Evolutionary conservation across 2,888 invertebrate genomes (phyloP), one percentile per base, ranked within the genome.

Genomic region (Shargacucullia verbasci): DNA sequence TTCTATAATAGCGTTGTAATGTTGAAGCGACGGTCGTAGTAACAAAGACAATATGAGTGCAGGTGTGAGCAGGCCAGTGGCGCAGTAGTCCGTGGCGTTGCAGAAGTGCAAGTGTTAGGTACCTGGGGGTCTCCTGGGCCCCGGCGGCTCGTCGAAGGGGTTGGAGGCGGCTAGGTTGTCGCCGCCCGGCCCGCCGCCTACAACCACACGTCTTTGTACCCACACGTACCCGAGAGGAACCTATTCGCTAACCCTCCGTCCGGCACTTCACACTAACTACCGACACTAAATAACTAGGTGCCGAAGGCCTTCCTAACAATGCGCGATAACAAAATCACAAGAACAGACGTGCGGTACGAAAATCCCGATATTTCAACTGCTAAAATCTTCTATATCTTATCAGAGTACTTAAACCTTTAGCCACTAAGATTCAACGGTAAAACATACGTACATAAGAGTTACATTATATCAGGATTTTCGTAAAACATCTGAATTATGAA

Each of bases 111-210:
- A 44, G 74, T 80, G 78, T 78, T 84, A 79, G 78, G 90, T 91
- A 92, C 92, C 94, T 94, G 92, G 94, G 88, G 92, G 90, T 89
- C 92, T 87, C 80, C 92, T 82, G 67, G 92, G 93, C 88, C 92
- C 92, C 85, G 95, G 95, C 87, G 95, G 95, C 95, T 97, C 97
- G 94, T 97, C 97, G 95, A 97, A 97, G 79, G 97, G 97, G 95
- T 97, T 97, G 91, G 97, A 97, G 91, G 97, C 97, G 95, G 95
- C 97, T 88, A 97, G 96, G 95, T 97, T 97, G 95, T 97, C 97
- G 79, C 90, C 92, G 83, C 91, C 92, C 78, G 91, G 88, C 87
- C 92, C 92, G 83, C 91, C 93, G 92, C 93, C 93, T 93, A 93
- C 89, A 90, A 92, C 90, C 84, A 84, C 78, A 84, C 74, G 74